A percentile compares a stretch with the other conserved stretches of the same genome.
Conservation (phyloP, 2,797 vertebrate species). For the Syngnathus rostellatus region DNA sequence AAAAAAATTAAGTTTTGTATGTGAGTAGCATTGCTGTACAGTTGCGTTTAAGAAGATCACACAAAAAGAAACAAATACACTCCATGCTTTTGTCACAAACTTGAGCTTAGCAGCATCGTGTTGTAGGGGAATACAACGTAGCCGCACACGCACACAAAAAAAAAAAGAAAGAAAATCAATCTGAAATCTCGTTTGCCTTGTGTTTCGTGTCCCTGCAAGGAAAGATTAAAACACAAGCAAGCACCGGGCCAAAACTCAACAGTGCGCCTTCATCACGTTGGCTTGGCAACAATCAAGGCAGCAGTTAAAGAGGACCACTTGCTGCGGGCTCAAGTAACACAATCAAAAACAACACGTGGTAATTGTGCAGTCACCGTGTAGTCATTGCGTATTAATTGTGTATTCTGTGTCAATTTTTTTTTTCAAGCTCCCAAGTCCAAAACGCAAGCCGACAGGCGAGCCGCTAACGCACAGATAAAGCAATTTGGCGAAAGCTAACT, state of each 20-base stretch:
- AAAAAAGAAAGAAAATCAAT: neutral
- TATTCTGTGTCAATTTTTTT: neutral
- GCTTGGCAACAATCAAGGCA: neutral
- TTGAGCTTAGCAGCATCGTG: neutral
- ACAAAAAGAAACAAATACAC: neutral
- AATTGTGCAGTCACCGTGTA: constrained; percentile 1
- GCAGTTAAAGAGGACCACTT: neutral
- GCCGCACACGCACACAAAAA: neutral
- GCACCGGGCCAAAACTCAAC: constrained; percentile 1
- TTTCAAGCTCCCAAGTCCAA: neutral
- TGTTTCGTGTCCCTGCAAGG: neutral
- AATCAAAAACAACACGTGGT: constrained; percentile 3
- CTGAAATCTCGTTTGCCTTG: neutral
- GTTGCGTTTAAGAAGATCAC: neutral
- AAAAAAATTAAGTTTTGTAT: too few relatives aligned
- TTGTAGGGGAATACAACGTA: neutral
- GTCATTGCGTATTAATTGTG: neutral
- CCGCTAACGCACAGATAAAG: constrained; percentile 25
- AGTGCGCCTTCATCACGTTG: neutral
- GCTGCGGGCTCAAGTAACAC: neutral
- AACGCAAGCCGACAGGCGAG: constrained; percentile 21
- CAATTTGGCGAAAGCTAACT: constrained; percentile 14
- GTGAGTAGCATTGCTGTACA: too few relatives aligned
- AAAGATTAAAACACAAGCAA: neutral
- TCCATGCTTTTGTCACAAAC: neutral